Percentiles rank a stretch among this genome's conserved stretches.
Conservation (phyloP, 1,140 invertebrate genomes). For the Zophobas atratus region DNA sequence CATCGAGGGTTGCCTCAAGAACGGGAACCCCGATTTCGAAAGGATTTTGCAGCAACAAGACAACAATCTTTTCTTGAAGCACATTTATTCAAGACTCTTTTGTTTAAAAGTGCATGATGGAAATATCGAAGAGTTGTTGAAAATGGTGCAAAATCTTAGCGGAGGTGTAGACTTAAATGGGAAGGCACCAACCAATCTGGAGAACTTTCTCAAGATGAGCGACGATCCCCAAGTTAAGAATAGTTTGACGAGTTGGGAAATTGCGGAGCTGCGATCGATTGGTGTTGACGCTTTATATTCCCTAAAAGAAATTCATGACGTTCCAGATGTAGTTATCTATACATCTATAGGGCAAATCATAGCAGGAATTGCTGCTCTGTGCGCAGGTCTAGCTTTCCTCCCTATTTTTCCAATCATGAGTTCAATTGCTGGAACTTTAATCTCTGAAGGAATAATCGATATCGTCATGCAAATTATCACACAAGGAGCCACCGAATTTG, state of each 20-base stretch:
- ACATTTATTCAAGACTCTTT: not conserved
- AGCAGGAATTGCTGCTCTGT: conserved; percentile 8
- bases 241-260: not conserved
- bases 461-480: not conserved
- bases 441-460: conserved; percentile 12
- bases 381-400: not conserved
- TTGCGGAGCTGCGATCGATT: not conserved
- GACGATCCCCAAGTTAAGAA: not conserved
- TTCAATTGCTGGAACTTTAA: not conserved
- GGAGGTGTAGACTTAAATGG: conserved; percentile 9
- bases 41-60: not conserved
- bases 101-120: not conserved
- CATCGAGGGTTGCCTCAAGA: not conserved
- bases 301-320: conserved; percentile 1
- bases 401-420: conserved; percentile 20
- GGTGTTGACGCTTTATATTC: conserved; percentile 11
- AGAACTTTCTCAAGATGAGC: not conserved
- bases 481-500: not conserved
- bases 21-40: not conserved
- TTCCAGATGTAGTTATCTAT: conserved; percentile 7
- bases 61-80: not conserved
- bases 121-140: conserved; percentile 5
- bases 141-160: not conserved
- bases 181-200: not conserved
- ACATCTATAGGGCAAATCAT: not conserved